Conservation (phyloP, 2,888 invertebrate species). For the Isotomurus palustris region DNA sequence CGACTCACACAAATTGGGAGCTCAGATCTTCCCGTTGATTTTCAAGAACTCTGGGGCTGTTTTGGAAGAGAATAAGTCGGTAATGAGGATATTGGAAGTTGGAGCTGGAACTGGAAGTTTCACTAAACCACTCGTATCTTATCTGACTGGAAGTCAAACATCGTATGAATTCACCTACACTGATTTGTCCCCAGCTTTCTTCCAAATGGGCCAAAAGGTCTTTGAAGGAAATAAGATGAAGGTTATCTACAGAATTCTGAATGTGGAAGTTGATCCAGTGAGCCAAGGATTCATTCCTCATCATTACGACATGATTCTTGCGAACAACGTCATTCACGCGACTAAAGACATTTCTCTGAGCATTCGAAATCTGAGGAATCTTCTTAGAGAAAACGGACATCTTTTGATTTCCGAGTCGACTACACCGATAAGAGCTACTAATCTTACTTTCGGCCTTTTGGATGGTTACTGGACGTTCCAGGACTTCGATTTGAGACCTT, state of each 20-base stretch:
- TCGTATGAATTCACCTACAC: slow-evolving; percentile 23
- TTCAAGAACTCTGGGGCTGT: not conserved
- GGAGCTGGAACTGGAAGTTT: slow-evolving; percentile 17
- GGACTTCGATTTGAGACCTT: slow-evolving; percentile 18
- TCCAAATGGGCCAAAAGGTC: slow-evolving; percentile 14
- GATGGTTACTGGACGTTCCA: slow-evolving; percentile 27
- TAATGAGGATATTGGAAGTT: slow-evolving; percentile 17
- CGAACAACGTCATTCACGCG: slow-evolving; percentile 23
- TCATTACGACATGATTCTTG: slow-evolving; percentile 21
- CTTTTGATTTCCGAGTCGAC: slow-evolving; percentile 14
- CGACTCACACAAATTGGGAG: not conserved
- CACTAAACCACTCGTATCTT: slow-evolving; percentile 5
- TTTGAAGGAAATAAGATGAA: slow-evolving; percentile 16
- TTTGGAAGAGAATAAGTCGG: slow-evolving; percentile 6
- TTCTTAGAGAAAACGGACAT: slow-evolving; percentile 12
- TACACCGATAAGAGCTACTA: slow-evolving; percentile 7
- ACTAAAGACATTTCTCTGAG: slow-evolving; percentile 13
- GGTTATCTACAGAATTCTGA: slow-evolving; percentile 14
- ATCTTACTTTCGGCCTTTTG: slow-evolving; percentile 20
- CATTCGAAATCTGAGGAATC: slow-evolving; percentile 17
- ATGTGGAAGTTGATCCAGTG: slow-evolving; percentile 21
- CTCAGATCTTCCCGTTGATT: not conserved
- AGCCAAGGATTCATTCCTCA: slow-evolving; percentile 21
- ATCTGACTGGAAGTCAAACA: slow-evolving; percentile 3
- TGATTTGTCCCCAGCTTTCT: slow-evolving; percentile 19